Percentiles rank a stretch among this genome's conserved stretches.
Conservation (phyloP, 2,113 vertebrate genomes). For the Ardeotis arabs region DNA sequence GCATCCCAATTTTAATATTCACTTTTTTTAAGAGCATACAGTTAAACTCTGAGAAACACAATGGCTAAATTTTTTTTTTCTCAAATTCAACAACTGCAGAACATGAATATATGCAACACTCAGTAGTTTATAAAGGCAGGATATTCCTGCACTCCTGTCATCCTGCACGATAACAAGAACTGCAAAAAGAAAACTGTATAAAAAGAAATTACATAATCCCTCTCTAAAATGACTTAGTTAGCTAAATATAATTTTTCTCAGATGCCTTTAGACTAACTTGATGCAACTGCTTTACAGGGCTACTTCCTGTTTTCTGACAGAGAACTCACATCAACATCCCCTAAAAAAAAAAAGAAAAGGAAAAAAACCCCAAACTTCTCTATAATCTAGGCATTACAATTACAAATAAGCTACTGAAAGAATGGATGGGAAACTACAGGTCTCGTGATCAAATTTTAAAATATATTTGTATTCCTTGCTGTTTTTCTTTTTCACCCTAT, state of each 20-base stretch:
- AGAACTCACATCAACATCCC: conserved; percentile 70
- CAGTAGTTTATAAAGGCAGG: background rate
- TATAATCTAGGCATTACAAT: background rate
- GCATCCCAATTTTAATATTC: background rate
- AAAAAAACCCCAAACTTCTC: background rate
- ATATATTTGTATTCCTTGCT: background rate
- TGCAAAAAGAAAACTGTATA: background rate
- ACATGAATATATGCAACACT: background rate
- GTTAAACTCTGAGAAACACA: background rate
- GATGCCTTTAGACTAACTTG: conserved; percentile 55
- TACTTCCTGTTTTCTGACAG: conserved; percentile 83
- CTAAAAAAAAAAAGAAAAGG: background rate
- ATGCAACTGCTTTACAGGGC: conserved; percentile 74
- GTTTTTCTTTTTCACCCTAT: background rate
- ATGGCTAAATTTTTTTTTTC: background rate
- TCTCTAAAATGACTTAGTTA: conserved; percentile 2
- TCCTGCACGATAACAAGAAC: background rate
- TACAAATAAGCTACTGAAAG: background rate
- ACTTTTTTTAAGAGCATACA: background rate
- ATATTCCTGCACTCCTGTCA: conserved; percentile 10
- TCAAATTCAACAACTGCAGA: background rate
- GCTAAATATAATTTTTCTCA: conserved; percentile 35
- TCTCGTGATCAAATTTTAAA: background rate
- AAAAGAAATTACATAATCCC: conserved; percentile 36
- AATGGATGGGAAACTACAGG: background rate